Conservation (phyloP, 2,113 vertebrate genomes). For the Sardina pilchardus region DNA sequence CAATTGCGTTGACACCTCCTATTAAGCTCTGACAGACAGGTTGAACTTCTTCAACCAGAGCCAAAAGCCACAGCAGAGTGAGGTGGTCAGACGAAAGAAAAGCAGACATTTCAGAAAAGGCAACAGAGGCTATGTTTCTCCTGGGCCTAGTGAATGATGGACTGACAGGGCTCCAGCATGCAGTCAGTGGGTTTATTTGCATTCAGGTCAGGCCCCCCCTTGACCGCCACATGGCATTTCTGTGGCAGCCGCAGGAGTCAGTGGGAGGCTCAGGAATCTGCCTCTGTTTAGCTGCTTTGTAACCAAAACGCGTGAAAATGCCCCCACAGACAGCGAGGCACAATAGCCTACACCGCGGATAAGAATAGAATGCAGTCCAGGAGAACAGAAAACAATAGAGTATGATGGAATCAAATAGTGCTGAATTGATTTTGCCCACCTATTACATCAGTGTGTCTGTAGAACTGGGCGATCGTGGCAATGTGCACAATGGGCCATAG, state of each 20-base stretch:
- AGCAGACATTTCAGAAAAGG: background rate
- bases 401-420: background rate
- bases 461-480: background rate
- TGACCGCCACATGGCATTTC: constrained; percentile 10
- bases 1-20: background rate
- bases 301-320: constrained; percentile 3
- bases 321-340: background rate
- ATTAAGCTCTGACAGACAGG: background rate
- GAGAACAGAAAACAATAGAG: background rate
- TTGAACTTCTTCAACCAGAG: background rate
- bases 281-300: constrained; percentile 16
- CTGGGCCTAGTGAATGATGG: background rate
- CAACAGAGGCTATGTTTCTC: background rate
- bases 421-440: background rate
- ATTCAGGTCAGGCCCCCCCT: background rate
- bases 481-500: background rate
- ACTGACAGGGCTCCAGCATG: constrained; percentile 5
- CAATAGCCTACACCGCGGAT: background rate
- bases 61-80: background rate
- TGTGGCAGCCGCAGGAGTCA: constrained; percentile 2
- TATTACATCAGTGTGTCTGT: background rate
- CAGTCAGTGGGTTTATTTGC: constrained; percentile 17
- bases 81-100: background rate
- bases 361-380: constrained; percentile 11
- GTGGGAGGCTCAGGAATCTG: constrained; percentile 14